A percentile compares a stretch with the other conserved stretches of the same genome.
These are phyloP conservation scores for Remorina albescens DNA, from an alignment of 2,797 vertebrate species.

Conservation along the genomic window DNA sequence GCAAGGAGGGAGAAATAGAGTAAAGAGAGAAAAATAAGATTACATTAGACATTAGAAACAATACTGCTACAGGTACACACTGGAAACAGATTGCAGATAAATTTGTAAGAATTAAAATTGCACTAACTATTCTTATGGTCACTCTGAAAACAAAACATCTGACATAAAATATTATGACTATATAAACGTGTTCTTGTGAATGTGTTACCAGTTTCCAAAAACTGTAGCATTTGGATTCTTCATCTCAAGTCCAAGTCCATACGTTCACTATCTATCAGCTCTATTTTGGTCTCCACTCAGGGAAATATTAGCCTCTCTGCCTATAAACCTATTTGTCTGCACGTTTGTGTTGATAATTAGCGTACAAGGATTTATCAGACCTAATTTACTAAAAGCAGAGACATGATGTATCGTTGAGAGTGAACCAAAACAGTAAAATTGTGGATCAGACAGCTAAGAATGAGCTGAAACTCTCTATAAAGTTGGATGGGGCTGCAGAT, in stretches of 20 bases:
- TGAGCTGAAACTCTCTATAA: background rate
- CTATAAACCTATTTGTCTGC: too few relatives aligned
- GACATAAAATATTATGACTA: background rate
- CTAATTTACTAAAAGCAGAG: too few relatives aligned
- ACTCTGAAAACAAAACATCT: conserved; percentile 10
- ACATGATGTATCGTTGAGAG: too few relatives aligned
- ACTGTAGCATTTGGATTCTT: too few relatives aligned
- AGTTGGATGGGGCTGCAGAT: background rate
- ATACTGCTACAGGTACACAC: background rate
- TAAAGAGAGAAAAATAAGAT: background rate
- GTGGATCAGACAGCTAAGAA: background rate
- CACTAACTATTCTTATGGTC: background rate
- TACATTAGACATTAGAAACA: background rate
- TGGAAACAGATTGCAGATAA: background rate
- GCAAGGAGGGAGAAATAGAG: conserved; percentile 20
- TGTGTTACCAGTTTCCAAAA: too few relatives aligned
- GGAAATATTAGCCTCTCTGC: too few relatives aligned
- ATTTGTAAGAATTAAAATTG: background rate
- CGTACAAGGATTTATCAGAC: too few relatives aligned
- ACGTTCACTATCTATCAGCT: too few relatives aligned
- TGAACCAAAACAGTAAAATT: background rate
- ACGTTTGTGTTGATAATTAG: too few relatives aligned
- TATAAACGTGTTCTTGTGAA: background rate
- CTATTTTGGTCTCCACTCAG: too few relatives aligned
- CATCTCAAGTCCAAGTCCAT: too few relatives aligned